Percentiles rank a stretch among this genome's conserved stretches.
These are phyloP conservation scores for Pipistrellus nathusii DNA, from an alignment of 2,797 vertebrate genomes.

Conservation along the genomic window DNA sequence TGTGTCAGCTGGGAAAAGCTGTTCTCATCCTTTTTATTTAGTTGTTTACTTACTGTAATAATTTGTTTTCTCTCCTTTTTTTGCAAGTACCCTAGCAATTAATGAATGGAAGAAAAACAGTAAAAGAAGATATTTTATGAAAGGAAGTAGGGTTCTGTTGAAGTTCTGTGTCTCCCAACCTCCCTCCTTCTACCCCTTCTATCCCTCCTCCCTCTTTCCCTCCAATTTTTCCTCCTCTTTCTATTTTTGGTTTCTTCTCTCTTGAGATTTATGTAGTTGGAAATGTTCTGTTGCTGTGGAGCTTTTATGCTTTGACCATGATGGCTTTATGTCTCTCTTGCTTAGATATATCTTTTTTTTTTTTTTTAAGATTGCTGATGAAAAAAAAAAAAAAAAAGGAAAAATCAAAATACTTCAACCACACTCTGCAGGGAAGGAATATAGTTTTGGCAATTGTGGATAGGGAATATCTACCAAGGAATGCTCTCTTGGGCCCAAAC, in stretches of 20 bases:
- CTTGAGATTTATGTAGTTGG: background rate
- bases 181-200: too few relatives aligned
- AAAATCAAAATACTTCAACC: background rate
- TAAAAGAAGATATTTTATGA: constrained; percentile 31
- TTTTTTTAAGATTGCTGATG: background rate
- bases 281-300: background rate
- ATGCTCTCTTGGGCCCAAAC: background rate
- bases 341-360: background rate
- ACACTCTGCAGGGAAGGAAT: too few relatives aligned
- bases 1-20: background rate
- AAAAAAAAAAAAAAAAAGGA: background rate
- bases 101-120: background rate
- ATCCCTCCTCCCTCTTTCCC: background rate
- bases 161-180: background rate
- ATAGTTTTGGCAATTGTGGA: background rate
- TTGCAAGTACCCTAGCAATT: background rate
- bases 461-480: background rate
- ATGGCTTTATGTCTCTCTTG: background rate
- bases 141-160: background rate
- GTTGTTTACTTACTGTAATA: background rate
- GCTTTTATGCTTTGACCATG: background rate
- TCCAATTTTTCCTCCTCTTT: background rate
- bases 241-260: constrained; percentile 11
- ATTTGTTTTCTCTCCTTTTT: background rate
- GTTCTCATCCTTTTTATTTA: background rate